A percentile compares a stretch with the other conserved stretches of the same genome.
phyloP scores from a whole-genome alignment of 2,113 vertebrate genomes.

The Hydropotes inermis region DNA sequence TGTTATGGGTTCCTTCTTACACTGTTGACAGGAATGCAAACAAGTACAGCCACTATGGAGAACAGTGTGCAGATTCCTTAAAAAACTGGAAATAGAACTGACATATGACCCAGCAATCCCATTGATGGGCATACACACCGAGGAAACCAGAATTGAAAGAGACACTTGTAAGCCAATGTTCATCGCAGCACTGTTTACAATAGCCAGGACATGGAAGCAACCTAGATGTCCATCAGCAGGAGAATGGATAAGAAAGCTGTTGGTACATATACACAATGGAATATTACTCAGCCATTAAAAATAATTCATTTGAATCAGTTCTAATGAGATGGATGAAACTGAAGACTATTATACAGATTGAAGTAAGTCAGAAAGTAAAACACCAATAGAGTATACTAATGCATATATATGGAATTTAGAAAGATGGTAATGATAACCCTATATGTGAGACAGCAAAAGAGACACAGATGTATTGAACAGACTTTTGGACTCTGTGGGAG shows the following conservation, averaged over 20 bases:
- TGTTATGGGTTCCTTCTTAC: neutral
- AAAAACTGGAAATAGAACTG: neutral
- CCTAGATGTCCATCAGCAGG: neutral
- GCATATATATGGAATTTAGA: neutral
- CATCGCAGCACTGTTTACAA: neutral
- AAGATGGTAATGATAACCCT: fast-evolving
- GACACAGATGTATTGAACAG: neutral
- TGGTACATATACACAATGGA: neutral
- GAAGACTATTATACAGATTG: neutral
- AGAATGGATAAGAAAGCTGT: fast-evolving
- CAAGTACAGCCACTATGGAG: neutral
- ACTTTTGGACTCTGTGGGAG: neutral
- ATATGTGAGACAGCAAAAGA: neutral
- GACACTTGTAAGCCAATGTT: neutral
- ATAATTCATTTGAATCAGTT: neutral
- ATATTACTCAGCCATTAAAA: neutral
- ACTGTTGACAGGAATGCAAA: neutral
- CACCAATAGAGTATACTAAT: neutral
- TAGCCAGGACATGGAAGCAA: neutral
- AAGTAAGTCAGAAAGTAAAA: neutral
- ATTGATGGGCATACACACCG: fast-evolving
- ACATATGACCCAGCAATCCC: neutral
- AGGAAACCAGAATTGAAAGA: neutral
- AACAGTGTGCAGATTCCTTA: neutral
- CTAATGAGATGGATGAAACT: neutral